These are phyloP conservation scores for Macrosoma leucophasiata DNA, from an alignment of 2,888 invertebrate genomes.

Conservation along the genomic window DNA sequence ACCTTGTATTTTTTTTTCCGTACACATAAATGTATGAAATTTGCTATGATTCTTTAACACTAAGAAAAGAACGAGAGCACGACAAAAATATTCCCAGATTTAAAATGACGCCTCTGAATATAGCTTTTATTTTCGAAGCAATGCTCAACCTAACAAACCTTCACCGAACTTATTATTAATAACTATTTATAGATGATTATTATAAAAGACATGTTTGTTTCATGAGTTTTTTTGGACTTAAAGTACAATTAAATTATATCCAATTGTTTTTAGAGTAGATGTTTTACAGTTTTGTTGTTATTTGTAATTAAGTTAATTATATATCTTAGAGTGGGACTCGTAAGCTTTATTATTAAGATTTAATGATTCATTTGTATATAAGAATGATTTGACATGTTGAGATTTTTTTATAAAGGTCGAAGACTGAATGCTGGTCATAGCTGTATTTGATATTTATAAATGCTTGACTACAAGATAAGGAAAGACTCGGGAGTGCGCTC, in stretches of 20 bases:
- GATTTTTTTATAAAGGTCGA: conserved; percentile 45
- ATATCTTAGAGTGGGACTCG: background rate
- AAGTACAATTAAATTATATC: conserved; percentile 50
- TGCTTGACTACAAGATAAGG: conserved; percentile 4
- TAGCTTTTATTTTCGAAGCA: too few relatives aligned
- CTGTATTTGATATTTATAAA: conserved; percentile 38
- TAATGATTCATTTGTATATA: conserved; percentile 23
- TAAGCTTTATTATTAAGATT: conserved; percentile 3
- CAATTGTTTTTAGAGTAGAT: conserved; percentile 20
- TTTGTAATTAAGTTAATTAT: background rate
- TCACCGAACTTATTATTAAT: background rate
- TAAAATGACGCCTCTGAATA: too few relatives aligned
- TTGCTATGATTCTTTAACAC: too few relatives aligned
- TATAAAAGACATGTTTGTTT: conserved; percentile 8
- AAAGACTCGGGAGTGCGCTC: conserved; percentile 1
- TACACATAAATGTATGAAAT: too few relatives aligned
- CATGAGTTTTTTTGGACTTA: conserved; percentile 26
- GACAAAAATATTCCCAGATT: too few relatives aligned
- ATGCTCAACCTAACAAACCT: too few relatives aligned
- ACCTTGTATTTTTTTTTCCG: too few relatives aligned
- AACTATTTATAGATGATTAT: background rate
- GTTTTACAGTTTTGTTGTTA: conserved; percentile 9
- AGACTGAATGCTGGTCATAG: conserved; percentile 35
- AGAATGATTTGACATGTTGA: conserved; percentile 36
- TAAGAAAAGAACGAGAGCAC: too few relatives aligned